Percentiles rank a stretch among this genome's conserved stretches.
phyloP scores from a whole-genome alignment of 2,113 vertebrate genomes.

The Antechinus stuartii region DNA sequence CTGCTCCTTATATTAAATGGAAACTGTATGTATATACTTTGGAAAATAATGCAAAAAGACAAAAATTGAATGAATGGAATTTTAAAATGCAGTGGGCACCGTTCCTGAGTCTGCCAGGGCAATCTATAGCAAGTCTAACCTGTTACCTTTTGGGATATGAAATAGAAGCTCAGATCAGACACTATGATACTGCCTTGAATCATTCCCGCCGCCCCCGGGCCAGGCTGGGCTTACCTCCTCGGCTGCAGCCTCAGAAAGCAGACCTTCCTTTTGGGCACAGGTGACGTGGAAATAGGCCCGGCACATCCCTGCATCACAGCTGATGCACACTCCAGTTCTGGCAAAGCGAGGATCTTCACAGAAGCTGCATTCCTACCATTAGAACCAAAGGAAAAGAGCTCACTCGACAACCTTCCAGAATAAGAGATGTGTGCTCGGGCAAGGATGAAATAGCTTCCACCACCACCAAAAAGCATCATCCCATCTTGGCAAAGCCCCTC shows the following conservation, averaged over 20 bases:
- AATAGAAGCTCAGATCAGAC: neutral
- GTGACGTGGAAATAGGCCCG: constrained; percentile 98
- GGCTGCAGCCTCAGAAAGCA: constrained; percentile 97
- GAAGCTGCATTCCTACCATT: constrained; percentile 95
- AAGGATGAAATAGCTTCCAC: neutral
- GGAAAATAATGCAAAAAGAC: neutral
- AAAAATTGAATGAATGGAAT: neutral
- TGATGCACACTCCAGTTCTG: constrained; percentile 98
- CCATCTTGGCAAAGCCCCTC: neutral
- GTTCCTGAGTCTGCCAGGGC: neutral
- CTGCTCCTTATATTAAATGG: neutral
- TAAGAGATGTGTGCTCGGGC: no score
- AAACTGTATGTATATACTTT: neutral
- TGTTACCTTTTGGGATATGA: neutral
- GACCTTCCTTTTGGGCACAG: constrained; percentile 97
- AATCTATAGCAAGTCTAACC: neutral
- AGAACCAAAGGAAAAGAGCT: constrained; percentile 39
- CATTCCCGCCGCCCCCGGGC: neutral
- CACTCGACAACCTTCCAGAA: neutral
- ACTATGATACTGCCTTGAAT: neutral
- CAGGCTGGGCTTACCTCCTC: constrained; percentile 91
- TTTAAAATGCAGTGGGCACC: constrained; percentile 23
- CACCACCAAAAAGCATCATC: neutral
- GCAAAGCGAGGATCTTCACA: constrained; percentile 97
- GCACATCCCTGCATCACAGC: constrained; percentile 99